phyloP scores from a whole-genome alignment of 1,140 invertebrate species.

The Cotesia chilonis region DNA sequence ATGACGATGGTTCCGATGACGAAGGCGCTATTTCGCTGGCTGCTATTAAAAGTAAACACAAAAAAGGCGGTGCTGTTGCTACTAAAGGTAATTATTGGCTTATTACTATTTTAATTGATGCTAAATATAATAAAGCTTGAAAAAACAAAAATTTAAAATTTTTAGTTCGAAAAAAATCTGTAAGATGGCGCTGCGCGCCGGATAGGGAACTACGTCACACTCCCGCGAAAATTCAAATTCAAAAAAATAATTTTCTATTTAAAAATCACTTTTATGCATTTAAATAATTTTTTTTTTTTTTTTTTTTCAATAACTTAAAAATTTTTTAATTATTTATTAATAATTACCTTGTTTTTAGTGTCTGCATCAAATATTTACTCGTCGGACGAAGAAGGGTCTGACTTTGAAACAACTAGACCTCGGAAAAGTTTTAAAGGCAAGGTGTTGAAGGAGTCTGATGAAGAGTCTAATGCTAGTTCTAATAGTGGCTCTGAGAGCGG shows the following conservation, averaged over 20 bases:
- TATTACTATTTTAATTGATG: not conserved
- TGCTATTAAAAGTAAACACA: constrained; percentile 96
- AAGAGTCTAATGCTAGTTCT: constrained; percentile 65
- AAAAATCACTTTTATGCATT: too few species aligned
- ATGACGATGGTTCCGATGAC: constrained; percentile 88
- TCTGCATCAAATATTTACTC: constrained; percentile 85
- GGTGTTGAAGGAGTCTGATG: constrained; percentile 84
- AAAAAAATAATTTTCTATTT: too few species aligned
- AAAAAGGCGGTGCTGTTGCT: constrained; percentile 67
- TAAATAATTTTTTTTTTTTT: too few species aligned
- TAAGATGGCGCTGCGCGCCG: not conserved
- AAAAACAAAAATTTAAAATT: not conserved
- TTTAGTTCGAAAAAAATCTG: not conserved
- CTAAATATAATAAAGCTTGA: not conserved
- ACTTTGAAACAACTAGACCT: constrained; percentile 80
- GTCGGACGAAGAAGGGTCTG: constrained; percentile 89
- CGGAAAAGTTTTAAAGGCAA: constrained; percentile 83
- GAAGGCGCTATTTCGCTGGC: constrained; percentile 90
- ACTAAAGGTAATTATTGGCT: constrained; percentile 63
- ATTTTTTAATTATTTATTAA: too few species aligned
- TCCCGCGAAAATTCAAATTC: too few species aligned
- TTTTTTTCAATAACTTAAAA: too few species aligned
- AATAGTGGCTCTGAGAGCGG: constrained; percentile 57
- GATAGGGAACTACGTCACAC: too few species aligned
- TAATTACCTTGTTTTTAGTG: constrained; percentile 48